Percentiles rank a stretch among this genome's conserved stretches.
These are phyloP conservation scores for Saturnia pavonia DNA, from an alignment of 2,888 invertebrate species.

Conservation along the genomic window DNA sequence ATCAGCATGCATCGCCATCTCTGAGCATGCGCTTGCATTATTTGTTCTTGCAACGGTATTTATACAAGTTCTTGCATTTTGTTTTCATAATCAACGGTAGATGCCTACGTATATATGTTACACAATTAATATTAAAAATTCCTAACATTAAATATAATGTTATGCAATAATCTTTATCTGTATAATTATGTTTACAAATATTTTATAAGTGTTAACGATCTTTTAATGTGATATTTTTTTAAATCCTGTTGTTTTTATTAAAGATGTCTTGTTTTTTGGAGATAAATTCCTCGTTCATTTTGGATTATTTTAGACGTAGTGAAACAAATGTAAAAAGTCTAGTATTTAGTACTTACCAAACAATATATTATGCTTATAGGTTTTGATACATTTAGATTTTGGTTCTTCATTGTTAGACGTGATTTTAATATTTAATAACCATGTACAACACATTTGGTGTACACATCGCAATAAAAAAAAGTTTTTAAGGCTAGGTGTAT, in stretches of 20 bases:
- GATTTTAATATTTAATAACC: no score
- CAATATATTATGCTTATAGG: no score
- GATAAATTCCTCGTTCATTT: not conserved
- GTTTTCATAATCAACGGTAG: slow-evolving; percentile 11
- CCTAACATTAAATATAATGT: no score
- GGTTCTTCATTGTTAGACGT: no score
- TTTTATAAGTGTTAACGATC: not conserved
- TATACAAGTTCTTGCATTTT: slow-evolving; percentile 9
- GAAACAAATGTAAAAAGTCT: not conserved
- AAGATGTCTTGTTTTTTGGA: no score
- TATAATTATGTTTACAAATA: not conserved
- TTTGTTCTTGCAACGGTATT: slow-evolving; percentile 31
- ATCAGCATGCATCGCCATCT: slow-evolving; percentile 63
- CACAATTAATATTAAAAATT: not conserved
- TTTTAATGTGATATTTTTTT: not conserved
- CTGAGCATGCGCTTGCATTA: slow-evolving; percentile 58
- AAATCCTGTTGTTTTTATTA: not conserved
- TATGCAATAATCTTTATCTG: no score
- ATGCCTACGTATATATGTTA: not conserved
- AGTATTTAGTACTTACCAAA: not conserved
- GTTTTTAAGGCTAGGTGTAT: no score
- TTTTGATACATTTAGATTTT: not conserved
- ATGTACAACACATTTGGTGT: no score
- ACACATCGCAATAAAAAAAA: no score
- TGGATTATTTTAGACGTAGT: not conserved